These are phyloP conservation scores for Carcharodon carcharias DNA, from an alignment of 2,797 vertebrate genomes.

Conservation along the genomic window DNA sequence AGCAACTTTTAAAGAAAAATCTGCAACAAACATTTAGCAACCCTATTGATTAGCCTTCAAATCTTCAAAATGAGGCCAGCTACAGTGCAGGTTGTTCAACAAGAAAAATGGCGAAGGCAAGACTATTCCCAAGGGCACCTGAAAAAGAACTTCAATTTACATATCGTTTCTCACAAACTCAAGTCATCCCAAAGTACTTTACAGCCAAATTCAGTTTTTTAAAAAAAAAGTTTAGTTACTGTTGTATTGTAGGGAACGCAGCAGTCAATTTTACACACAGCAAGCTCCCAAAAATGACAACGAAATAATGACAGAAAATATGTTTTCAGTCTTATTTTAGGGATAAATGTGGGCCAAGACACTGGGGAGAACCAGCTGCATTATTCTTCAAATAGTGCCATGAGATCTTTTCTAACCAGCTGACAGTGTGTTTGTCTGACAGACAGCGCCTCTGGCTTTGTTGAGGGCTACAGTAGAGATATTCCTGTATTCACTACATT, in stretches of 20 bases:
- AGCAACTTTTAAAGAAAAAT: not conserved
- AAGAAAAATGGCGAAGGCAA: not conserved
- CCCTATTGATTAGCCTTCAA: not conserved
- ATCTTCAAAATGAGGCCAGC: not conserved
- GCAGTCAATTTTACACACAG: not conserved
- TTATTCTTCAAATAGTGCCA: not conserved
- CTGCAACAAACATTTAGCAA: not conserved
- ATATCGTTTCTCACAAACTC: not conserved
- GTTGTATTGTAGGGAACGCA: not conserved
- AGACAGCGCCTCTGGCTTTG: not conserved
- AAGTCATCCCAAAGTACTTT: not conserved
- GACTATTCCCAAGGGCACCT: not conserved
- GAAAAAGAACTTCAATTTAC: not conserved
- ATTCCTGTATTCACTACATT: not conserved
- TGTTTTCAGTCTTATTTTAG: not conserved
- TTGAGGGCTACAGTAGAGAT: not conserved
- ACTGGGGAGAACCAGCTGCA: not conserved
- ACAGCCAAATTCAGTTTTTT: not conserved
- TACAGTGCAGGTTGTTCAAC: not conserved
- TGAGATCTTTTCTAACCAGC: not conserved
- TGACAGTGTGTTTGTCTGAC: not conserved
- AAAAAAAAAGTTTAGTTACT: not conserved
- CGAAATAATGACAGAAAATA: not conserved
- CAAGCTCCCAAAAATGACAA: not conserved
- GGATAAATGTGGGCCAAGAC: not conserved